These are phyloP conservation scores for Drosophila setosimentum DNA, from an alignment of 2,888 invertebrate species.

Conservation along the genomic window DNA sequence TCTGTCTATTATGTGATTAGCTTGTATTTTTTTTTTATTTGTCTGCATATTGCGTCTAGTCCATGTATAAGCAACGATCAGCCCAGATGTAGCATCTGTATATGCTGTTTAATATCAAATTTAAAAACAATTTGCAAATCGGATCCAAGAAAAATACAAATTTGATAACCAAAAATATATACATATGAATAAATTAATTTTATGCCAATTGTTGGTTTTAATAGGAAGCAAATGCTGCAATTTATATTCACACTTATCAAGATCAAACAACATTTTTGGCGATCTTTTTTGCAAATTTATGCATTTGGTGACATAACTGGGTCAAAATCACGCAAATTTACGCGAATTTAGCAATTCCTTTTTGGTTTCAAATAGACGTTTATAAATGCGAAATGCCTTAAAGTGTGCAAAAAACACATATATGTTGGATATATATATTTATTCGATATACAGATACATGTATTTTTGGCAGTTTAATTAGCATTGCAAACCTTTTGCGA, in stretches of 20 bases:
- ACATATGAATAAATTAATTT: not conserved
- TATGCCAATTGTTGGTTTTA: slow-evolving; percentile 6
- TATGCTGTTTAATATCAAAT: not conserved
- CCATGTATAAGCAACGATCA: slow-evolving; percentile 8
- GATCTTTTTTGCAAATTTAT: slow-evolving; percentile 37
- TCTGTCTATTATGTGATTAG: slow-evolving; percentile 1
- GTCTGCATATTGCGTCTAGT: slow-evolving; percentile 13
- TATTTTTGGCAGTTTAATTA: slow-evolving; percentile 57
- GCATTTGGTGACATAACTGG: slow-evolving; percentile 47
- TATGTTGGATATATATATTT: slow-evolving; percentile 14
- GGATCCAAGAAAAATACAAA: not conserved
- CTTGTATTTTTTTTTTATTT: not conserved
- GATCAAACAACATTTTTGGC: slow-evolving; percentile 30
- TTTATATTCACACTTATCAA: slow-evolving; percentile 21
- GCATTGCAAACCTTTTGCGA: slow-evolving; percentile 60
- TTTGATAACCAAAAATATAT: not conserved
- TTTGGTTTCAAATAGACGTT: slow-evolving; percentile 30
- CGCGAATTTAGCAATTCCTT: slow-evolving; percentile 56
- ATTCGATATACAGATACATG: slow-evolving; percentile 15
- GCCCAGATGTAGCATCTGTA: slow-evolving; percentile 11
- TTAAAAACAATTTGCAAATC: not conserved
- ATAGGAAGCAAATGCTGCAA: slow-evolving; percentile 4
- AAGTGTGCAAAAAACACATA: slow-evolving; percentile 3
- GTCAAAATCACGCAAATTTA: slow-evolving; percentile 62
- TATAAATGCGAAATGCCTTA: slow-evolving; percentile 31